Conservation (phyloP, 2,113 vertebrate species). For the Hemichromis elongatus region DNA sequence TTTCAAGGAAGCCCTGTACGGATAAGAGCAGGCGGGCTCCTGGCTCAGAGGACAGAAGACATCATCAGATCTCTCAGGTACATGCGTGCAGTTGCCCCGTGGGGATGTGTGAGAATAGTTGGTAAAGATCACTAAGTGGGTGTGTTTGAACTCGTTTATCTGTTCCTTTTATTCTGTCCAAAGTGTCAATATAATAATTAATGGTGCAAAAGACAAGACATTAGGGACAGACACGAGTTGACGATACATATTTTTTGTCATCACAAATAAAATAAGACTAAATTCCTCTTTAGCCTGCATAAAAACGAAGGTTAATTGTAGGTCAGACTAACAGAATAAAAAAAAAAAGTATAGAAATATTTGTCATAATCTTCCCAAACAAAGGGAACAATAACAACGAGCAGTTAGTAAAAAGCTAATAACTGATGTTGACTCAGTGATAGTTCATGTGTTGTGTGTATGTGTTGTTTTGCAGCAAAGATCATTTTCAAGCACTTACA, state of each 20-base stretch:
- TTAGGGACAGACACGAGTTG: conserved; percentile 1
- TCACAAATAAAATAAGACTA: neutral
- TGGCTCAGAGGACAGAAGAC: conserved; percentile 53
- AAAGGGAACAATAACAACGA: neutral
- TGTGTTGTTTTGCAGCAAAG: conserved; percentile 1
- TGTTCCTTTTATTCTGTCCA: neutral
- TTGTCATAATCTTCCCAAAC: neutral
- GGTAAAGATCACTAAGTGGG: conserved; percentile 8
- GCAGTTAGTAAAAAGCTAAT: neutral
- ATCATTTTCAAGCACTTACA: neutral
- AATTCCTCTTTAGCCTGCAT: neutral
- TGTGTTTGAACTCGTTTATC: conserved; percentile 23
- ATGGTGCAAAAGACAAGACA: neutral
- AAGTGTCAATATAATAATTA: neutral
- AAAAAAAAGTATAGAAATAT: neutral
- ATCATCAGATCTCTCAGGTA: conserved; percentile 72
- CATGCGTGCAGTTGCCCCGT: neutral
- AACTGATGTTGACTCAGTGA: neutral
- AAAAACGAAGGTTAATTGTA: neutral
- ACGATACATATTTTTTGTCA: neutral
- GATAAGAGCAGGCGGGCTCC: conserved; percentile 66
- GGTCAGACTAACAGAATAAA: neutral
- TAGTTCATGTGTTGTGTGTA: neutral
- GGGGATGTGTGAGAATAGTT: conserved; percentile 8
- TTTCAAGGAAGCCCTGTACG: conserved; percentile 54